Percentiles rank a stretch among this genome's conserved stretches.
Conservation (phyloP, 1,140 invertebrate genomes). For the Gonioctena quinquepunctata region DNA sequence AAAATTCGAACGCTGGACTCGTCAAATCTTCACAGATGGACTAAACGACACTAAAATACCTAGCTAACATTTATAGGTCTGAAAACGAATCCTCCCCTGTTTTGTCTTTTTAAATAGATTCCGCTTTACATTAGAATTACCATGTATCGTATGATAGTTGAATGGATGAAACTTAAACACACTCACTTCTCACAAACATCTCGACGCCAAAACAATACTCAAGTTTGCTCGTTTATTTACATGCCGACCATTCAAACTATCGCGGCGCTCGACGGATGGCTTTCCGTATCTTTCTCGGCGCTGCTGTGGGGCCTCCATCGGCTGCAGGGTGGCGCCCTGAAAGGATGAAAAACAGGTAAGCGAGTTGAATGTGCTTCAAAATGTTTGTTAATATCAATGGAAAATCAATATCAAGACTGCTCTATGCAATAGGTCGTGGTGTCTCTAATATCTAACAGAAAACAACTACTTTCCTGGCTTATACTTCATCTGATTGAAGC, state of each 20-base stretch:
- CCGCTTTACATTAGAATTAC: not conserved
- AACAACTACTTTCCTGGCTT: no score
- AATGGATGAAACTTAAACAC: slow-evolving; percentile 1
- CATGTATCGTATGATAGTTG: slow-evolving; percentile 4
- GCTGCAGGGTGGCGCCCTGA: slow-evolving; percentile 14
- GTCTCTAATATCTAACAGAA: no score
- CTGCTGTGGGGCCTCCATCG: not conserved
- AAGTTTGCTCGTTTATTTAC: slow-evolving; percentile 1
- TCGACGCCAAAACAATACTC: not conserved
- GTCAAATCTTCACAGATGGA: slow-evolving; percentile 40
- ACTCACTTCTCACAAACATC: slow-evolving; percentile 7
- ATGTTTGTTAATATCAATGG: no score
- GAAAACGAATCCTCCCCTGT: slow-evolving; percentile 5
- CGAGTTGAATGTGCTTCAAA: no score
- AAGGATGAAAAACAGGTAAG: no score
- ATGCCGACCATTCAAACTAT: not conserved
- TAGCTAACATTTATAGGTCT: slow-evolving; percentile 20
- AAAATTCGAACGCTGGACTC: slow-evolving; percentile 25
- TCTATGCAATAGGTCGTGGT: no score
- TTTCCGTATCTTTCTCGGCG: slow-evolving; percentile 23
- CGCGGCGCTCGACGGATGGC: slow-evolving; percentile 28
- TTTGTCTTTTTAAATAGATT: not conserved
- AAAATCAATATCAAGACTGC: no score
- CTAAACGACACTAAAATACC: slow-evolving; percentile 8
- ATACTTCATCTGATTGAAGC: no score